phyloP scores from a whole-genome alignment of 2,797 vertebrate genomes.

The Tenualosa thibaudeaui region DNA sequence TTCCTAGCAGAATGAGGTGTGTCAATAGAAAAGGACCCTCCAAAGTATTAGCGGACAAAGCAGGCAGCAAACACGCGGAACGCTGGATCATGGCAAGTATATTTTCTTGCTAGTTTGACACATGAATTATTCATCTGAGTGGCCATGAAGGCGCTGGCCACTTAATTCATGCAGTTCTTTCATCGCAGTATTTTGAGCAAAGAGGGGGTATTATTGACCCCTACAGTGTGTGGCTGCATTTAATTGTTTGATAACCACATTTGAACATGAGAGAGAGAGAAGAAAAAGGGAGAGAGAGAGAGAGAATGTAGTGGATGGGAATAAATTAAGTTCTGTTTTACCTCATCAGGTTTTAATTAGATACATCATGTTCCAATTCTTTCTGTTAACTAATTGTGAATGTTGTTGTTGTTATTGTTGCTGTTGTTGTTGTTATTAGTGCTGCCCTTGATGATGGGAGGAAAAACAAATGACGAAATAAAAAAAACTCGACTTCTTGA shows the following conservation, averaged over 20 bases:
- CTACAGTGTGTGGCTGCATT: constrained; percentile 3
- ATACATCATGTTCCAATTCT: constrained; percentile 61
- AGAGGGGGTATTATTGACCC: constrained; percentile 24
- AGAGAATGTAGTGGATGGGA: constrained; percentile 36
- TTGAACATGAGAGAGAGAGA: constrained; percentile 23
- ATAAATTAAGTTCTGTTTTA: constrained; percentile 50
- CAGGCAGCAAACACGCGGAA: not conserved
- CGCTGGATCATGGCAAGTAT: not conserved
- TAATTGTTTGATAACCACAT: constrained; percentile 36
- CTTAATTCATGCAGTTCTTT: constrained; percentile 19
- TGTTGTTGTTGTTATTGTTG: constrained; percentile 23
- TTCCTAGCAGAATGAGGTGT: not conserved
- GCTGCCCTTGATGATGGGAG: constrained; percentile 16
- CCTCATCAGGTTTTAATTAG: constrained; percentile 55
- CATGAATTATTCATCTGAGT: constrained; percentile 33
- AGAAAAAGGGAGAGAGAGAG: too few relatives aligned
- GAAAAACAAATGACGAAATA: not conserved
- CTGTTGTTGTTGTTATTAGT: not conserved
- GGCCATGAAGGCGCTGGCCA: not conserved
- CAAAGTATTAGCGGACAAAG: not conserved
- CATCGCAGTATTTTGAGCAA: constrained; percentile 9
- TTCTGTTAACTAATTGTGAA: constrained; percentile 38
- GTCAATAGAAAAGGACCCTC: not conserved
- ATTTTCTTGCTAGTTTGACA: constrained; percentile 19
- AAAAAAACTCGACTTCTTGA: not conserved